Evolutionary conservation across 1,140 invertebrate genomes (phyloP).

Genomic region (Drosophila sp.): DNA sequence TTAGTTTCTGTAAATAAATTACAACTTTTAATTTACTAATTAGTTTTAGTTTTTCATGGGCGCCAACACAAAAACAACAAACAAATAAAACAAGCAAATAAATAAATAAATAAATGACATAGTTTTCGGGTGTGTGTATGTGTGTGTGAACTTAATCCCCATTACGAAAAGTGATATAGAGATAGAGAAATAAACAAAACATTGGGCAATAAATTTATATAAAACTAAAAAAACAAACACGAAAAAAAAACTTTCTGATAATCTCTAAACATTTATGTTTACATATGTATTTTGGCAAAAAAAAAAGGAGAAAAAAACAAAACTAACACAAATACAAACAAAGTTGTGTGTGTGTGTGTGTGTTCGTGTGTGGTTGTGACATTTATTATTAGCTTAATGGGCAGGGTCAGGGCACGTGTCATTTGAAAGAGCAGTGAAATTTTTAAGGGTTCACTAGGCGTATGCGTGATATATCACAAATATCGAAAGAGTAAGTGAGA

Average conservation of each 20-base stretch:
- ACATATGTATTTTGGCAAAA: slow-evolving; percentile 12
- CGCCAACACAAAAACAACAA: slow-evolving; percentile 9
- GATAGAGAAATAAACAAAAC: slow-evolving; percentile 16
- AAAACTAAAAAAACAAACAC: slow-evolving; percentile 3
- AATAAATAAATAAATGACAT: slow-evolving; percentile 24
- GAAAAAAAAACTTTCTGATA: slow-evolving; percentile 10
- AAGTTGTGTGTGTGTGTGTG: background rate
- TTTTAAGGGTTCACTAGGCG: slow-evolving; percentile 12
- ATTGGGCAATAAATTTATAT: slow-evolving; percentile 16
- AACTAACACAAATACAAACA: slow-evolving; percentile 1
- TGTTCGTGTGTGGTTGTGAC: background rate
- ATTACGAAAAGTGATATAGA: background rate
- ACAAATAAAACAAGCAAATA: slow-evolving; percentile 25
- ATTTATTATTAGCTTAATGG: slow-evolving; percentile 23
- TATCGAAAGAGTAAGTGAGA: background rate
- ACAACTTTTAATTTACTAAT: slow-evolving; percentile 25
- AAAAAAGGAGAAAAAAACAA: background rate
- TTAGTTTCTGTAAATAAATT: slow-evolving; percentile 17
- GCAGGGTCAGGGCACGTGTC: slow-evolving; percentile 1
- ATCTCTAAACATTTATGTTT: slow-evolving; percentile 17
- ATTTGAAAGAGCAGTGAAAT: background rate
- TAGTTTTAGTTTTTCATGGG: slow-evolving; percentile 19
- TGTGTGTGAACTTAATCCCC: slow-evolving; percentile 5
- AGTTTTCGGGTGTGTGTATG: background rate
- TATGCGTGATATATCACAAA: slow-evolving; percentile 14